phyloP scores from a whole-genome alignment of 2,797 vertebrate species.

The Halcyon chelicuti region DNA sequence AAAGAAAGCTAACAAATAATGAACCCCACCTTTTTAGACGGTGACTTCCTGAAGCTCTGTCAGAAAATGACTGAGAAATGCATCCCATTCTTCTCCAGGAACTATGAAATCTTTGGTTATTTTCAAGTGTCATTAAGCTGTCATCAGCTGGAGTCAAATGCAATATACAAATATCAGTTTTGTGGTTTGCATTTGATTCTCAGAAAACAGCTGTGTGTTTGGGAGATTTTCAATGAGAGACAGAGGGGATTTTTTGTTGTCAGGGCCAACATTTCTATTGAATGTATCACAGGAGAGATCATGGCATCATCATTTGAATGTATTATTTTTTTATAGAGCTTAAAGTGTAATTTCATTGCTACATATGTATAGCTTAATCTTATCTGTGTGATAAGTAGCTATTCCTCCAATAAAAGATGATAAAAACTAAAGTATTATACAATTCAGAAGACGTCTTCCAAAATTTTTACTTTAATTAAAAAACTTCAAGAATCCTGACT shows the following conservation, averaged over 20 bases:
- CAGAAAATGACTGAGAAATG: neutral
- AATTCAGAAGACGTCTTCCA: neutral
- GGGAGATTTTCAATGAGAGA: neutral
- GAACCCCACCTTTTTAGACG: neutral
- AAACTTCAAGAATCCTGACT: neutral
- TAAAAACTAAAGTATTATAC: neutral
- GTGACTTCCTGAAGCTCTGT: neutral
- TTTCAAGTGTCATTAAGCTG: constrained; percentile 3
- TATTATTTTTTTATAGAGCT: neutral
- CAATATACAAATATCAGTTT: neutral
- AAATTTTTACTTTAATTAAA: neutral
- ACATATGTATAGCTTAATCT: neutral
- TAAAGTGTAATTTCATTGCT: neutral
- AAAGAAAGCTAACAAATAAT: neutral
- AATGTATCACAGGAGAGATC: neutral
- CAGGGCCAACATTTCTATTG: neutral
- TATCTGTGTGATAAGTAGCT: neutral
- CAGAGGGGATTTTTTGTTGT: neutral
- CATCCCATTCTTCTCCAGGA: neutral
- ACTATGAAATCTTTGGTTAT: neutral
- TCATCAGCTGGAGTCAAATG: constrained; percentile 7
- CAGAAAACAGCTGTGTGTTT: constrained; percentile 17
- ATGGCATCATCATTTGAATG: neutral
- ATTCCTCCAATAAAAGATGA: neutral
- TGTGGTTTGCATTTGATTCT: constrained; percentile 2